Base-by-base conservation (phyloP, 2,797 vertebrate genomes). In the Mergus octosetaceus region DNA sequence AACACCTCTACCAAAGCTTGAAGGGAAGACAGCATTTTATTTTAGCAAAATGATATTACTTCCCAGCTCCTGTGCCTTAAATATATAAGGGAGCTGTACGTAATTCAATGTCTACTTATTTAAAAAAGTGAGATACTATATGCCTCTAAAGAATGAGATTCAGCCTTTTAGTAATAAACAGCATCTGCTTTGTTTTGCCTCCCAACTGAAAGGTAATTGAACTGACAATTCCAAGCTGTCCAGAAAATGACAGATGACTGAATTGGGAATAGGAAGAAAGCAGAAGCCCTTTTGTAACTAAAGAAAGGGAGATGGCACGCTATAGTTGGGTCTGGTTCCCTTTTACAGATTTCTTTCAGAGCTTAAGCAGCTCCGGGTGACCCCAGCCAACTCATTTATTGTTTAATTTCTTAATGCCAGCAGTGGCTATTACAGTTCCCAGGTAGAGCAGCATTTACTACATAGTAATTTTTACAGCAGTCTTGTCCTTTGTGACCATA, bases 121-220 rank as follows among this genome's bases (percentile, higher is more conserved):
- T 82, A 79, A 60, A 66, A 19, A 51, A 60, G 16, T 53, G 19
- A 89, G 38, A 36, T 1, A 1, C 38, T 45, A 38, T 38, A 64
- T 79, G 95, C 76, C 61, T 92, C 87, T 80, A 85, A 92, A 91
- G 80, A 78, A 47, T 71, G 13, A 32, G 9, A 84, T 94, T 96
- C 78, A 94, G 57, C 57, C 54, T 92, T 85, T 78, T 77, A 34
- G 22, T 61, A 91, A 72, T 65, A 84, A 83, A 51, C 41, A 93
- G 77, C 68, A 87, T 94, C 89, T 93, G 89, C 90, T 96, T 93
- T 95, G 89, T 92, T 97, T 91, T 93, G 69, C 90, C 90, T 94
- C 76, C 22, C 64, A 10, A 84, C 70, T 69, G 87, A 93, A 86
- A 96, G 51, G 73, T 87, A 91, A 92, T 95, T 95, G 88, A 96